Conservation (phyloP, 2,113 vertebrate species). For the Halcyon malimbica region DNA sequence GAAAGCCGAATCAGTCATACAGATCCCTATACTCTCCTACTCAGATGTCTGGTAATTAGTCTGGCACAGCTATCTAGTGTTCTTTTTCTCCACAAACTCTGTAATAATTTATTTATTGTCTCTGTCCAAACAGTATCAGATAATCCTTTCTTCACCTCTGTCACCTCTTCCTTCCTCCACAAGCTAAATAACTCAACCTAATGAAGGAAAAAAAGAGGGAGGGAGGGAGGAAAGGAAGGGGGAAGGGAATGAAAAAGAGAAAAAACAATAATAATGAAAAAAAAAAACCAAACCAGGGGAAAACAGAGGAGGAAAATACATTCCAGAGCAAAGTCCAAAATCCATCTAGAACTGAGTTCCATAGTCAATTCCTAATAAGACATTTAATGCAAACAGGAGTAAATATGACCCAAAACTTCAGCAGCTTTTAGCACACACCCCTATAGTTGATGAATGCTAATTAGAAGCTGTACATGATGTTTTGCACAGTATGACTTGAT, state of each 20-base stretch:
- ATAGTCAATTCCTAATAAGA: not conserved
- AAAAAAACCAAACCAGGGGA: no score
- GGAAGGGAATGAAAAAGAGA: accelerated
- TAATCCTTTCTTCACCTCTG: not conserved
- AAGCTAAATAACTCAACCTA: not conserved
- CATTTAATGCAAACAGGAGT: not conserved
- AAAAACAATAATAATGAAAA: no score
- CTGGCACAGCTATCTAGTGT: not conserved
- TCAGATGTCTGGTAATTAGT: not conserved
- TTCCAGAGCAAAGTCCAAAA: not conserved
- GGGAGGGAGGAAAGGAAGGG: accelerated
- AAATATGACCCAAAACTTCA: not conserved
- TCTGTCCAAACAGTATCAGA: accelerated
- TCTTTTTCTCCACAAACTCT: not conserved
- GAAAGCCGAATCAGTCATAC: accelerated
- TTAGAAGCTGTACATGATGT: not conserved
- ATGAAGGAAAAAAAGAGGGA: not conserved
- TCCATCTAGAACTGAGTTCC: not conserved
- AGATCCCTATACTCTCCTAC: not conserved
- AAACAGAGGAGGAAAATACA: not conserved
- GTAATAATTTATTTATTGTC: not conserved
- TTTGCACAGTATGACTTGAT: not conserved
- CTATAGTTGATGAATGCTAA: not conserved
- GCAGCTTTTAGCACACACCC: not conserved
- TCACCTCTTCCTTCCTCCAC: not conserved